A percentile compares a stretch with the other conserved stretches of the same genome.
Evolutionary conservation across 2,113 vertebrate species (phyloP).

Genomic region (Pollimyrus isidori): DNA sequence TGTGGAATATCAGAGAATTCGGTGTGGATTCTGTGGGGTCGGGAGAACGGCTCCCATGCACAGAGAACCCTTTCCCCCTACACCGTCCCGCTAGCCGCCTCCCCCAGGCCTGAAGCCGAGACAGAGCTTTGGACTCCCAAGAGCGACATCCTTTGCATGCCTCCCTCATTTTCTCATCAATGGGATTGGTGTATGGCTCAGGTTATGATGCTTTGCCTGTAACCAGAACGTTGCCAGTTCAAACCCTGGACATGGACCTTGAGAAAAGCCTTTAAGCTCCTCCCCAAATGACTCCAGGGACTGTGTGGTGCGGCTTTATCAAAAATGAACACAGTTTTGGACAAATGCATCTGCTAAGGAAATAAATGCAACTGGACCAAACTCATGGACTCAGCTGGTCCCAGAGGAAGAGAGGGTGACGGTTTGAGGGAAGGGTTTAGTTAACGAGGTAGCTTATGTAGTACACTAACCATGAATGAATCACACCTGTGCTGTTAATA

Average conservation of each 20-base stretch:
- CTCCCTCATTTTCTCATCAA: background rate
- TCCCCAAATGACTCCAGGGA: background rate
- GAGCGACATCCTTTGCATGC: conserved; percentile 27
- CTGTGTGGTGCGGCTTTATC: background rate
- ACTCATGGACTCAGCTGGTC: background rate
- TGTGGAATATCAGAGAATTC: background rate
- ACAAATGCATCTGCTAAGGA: background rate
- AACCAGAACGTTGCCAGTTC: background rate
- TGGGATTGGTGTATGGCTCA: background rate
- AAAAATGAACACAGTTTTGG: background rate
- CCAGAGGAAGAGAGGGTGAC: background rate
- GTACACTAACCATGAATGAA: background rate
- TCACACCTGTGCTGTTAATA: background rate
- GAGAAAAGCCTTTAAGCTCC: background rate
- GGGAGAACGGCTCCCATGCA: background rate
- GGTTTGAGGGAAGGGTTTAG: background rate
- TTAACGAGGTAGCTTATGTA: background rate
- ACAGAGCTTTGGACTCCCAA: background rate
- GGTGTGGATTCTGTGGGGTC: background rate
- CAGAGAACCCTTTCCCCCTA: background rate
- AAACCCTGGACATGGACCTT: background rate
- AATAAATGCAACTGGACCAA: background rate
- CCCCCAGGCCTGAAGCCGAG: background rate
- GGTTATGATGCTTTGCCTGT: background rate
- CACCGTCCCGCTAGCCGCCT: background rate